These are phyloP conservation scores for Solenodon paradoxus DNA, from an alignment of 2,113 vertebrate genomes.

Conservation along the genomic window DNA sequence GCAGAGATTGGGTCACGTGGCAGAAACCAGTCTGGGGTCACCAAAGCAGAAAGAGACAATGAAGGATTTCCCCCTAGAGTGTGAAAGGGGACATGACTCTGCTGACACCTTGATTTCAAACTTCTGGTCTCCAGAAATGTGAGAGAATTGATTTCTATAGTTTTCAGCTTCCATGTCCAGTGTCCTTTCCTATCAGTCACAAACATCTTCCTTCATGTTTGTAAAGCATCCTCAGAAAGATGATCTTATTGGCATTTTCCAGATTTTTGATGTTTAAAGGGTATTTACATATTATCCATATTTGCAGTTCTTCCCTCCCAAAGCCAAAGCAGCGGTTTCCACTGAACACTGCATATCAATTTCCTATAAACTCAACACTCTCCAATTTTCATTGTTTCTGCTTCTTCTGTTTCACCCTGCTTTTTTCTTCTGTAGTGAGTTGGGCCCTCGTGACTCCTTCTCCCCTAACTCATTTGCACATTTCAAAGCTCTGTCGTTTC, in stretches of 20 bases:
- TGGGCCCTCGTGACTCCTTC: neutral
- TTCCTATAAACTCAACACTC: conserved; percentile 17
- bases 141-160: neutral
- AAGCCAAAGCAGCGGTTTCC: conserved; percentile 13
- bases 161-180: neutral
- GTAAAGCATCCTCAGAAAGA: neutral
- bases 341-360: neutral
- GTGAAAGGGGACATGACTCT: fast-evolving
- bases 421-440: neutral
- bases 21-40: too few relatives aligned
- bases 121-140: neutral
- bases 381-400: conserved; percentile 6
- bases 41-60: neutral
- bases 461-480: neutral
- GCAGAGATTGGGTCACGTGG: neutral
- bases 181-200: neutral
- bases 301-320: conserved; percentile 18
- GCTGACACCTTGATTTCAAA: neutral
- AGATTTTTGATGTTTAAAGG: conserved; percentile 4
- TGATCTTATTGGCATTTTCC: neutral
- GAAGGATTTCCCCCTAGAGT: neutral
- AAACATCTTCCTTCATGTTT: neutral
- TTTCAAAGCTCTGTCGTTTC: neutral
- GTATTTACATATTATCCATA: neutral
- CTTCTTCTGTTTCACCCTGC: conserved; percentile 38